Evolutionary conservation across 2,888 invertebrate species (phyloP), one percentile per base, ranked within the genome.

Genomic region (Trilocha varians): DNA sequence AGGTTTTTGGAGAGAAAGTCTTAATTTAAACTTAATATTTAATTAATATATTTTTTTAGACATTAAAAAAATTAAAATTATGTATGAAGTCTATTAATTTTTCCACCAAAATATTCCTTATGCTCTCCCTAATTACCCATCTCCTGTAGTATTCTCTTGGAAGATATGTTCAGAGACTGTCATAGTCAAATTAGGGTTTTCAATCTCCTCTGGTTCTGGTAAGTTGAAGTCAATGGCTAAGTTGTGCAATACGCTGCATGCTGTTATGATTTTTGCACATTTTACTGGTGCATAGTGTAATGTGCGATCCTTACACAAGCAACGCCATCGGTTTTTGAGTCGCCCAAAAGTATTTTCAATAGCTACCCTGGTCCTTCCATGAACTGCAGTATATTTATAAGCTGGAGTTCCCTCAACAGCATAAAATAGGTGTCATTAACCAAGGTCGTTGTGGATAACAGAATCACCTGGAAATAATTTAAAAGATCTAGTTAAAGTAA

Each of bases 221-320:
- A 5, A 50, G 8, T 18, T 18, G 18, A 42, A 39, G n/a, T 36
- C 32, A n/a, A 39, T 14, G 5, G 39, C 33, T 9, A 39, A 45
- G 34, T 57, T 60, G 36, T 57, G 51, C 13, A 61, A 37, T 6
- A 59, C 53, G 37, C 38, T 45, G 42, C 55, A 62, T 3, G 59
- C 52, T 16, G 48, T 34, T 11, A 59, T 52, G 13, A 59, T 59
- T 42, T 47, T 40, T 1, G 52, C 52, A 42, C 57, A 50, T 39
- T 49, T 55, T 11, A 36, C 11, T 13, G 53, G 58, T 25, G 40
- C 41, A 36, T 60, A 61, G 16, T 60, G 59, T 8, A 59, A 46
- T 1, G 40, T 41, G 35, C 54, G 40, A 15, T 41, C 41, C 9
- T 38, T 41, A 34, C 34, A 18, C 15, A 42, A 9, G 15, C 41